Percentiles rank a stretch among this genome's conserved stretches.
These are phyloP conservation scores for Macroteleia sp. DNA, from an alignment of 2,888 invertebrate species.

Conservation along the genomic window DNA sequence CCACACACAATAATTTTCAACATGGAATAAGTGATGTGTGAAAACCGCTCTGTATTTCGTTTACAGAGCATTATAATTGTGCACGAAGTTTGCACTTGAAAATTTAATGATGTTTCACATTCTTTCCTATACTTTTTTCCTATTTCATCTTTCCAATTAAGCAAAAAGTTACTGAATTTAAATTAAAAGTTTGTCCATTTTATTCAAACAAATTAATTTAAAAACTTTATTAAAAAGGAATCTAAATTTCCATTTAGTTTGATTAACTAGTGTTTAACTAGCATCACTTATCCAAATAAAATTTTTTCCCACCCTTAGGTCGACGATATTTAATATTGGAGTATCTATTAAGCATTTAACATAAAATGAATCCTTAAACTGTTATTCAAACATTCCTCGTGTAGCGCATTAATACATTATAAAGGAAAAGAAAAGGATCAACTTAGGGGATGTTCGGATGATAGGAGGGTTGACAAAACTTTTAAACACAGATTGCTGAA, in stretches of 20 bases:
- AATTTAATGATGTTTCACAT: conserved; percentile 15
- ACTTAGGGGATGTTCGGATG: conserved; percentile 10
- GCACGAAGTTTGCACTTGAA: conserved; percentile 12
- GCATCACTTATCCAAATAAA: too few relatives aligned
- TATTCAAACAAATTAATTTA: too few relatives aligned
- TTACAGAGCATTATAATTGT: conserved; percentile 33
- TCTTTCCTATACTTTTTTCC: too few relatives aligned
- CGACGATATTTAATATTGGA: conserved; percentile 13
- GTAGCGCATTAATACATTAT: conserved; percentile 29
- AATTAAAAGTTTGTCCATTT: too few relatives aligned
- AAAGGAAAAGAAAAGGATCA: conserved; percentile 25
- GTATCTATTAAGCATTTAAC: conserved; percentile 30
- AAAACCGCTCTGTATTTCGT: conserved; percentile 34
- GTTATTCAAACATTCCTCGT: conserved; percentile 25
- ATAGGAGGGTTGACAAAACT: too few relatives aligned
- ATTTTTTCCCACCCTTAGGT: too few relatives aligned
- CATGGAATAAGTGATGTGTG: conserved; percentile 33
- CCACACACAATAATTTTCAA: conserved; percentile 30
- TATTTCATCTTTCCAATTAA: too few relatives aligned
- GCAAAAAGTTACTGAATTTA: too few relatives aligned
- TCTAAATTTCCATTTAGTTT: too few relatives aligned
- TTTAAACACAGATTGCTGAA: too few relatives aligned
- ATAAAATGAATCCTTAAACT: conserved; percentile 26
- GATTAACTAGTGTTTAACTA: too few relatives aligned
- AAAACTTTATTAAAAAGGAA: too few relatives aligned